A percentile compares a stretch with the other conserved stretches of the same genome.
phyloP scores from a whole-genome alignment of 2,888 invertebrate species.

The Phorcus lineatus region DNA sequence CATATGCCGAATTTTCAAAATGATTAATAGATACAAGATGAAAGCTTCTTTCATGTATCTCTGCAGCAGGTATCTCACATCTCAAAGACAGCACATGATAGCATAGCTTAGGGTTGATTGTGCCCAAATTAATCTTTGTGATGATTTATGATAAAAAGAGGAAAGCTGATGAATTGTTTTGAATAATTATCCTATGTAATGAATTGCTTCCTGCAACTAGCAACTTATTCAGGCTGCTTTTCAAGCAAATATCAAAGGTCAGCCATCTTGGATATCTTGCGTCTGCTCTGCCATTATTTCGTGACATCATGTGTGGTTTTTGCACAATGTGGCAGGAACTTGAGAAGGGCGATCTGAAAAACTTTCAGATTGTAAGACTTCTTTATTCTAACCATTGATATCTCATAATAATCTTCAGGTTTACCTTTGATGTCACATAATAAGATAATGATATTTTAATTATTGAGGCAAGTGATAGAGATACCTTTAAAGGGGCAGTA shows the following conservation, averaged over 20 bases:
- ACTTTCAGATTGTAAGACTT: neutral
- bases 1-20: too few relatives aligned
- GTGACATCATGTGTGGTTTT: neutral
- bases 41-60: too few relatives aligned
- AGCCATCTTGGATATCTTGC: neutral
- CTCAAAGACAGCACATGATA: too few relatives aligned
- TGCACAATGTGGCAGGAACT: neutral
- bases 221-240: neutral
- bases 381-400: neutral
- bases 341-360: neutral
- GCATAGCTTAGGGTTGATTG: too few relatives aligned
- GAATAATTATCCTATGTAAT: neutral
- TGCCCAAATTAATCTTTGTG: neutral
- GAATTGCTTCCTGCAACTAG: neutral
- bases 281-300: neutral
- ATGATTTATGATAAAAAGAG: neutral
- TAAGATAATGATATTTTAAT: too few relatives aligned
- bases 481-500: too few relatives aligned
- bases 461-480: too few relatives aligned
- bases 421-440: too few relatives aligned
- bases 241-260: neutral
- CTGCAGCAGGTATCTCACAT: too few relatives aligned
- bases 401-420: too few relatives aligned
- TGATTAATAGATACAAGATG: too few relatives aligned
- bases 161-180: neutral